Evolutionary conservation across 2,888 invertebrate genomes (phyloP).

Genomic region (Melieria omissa): DNA sequence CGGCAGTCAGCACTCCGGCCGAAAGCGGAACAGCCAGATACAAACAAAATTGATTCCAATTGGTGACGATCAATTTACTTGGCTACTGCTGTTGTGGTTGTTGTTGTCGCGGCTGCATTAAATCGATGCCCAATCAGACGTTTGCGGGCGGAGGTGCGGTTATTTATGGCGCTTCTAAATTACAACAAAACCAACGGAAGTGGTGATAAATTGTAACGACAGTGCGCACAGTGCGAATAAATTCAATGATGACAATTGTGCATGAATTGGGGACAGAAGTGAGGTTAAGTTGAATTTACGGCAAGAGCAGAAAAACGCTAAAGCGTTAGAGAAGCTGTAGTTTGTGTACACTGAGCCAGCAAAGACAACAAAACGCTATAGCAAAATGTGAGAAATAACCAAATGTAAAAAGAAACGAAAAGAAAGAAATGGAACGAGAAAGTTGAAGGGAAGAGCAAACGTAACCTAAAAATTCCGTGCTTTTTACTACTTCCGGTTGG

Average conservation of each 20-base stretch:
- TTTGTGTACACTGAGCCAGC: too few species aligned
- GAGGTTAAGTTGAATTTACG: conserved; percentile 7
- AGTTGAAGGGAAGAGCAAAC: too few species aligned
- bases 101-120: background rate
- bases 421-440: too few species aligned
- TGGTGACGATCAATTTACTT: conserved; percentile 39
- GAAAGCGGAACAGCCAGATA: conserved; percentile 45
- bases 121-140: background rate
- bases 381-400: conserved; percentile 14
- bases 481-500: too few species aligned
- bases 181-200: conserved; percentile 1
- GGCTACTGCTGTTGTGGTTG: background rate
- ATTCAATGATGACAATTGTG: too few species aligned
- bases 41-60: conserved; percentile 48
- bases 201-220: background rate
- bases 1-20: too few species aligned
- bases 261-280: conserved; percentile 3
- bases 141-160: background rate
- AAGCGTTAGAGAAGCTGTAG: too few species aligned
- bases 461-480: too few species aligned
- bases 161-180: background rate
- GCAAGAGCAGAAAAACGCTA: too few species aligned
- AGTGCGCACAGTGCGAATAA: background rate
- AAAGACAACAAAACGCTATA: background rate
- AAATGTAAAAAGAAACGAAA: conserved; percentile 12